Evolutionary conservation across 2,797 vertebrate genomes (phyloP).

Genomic region (Eutrigla gurnardus): DNA sequence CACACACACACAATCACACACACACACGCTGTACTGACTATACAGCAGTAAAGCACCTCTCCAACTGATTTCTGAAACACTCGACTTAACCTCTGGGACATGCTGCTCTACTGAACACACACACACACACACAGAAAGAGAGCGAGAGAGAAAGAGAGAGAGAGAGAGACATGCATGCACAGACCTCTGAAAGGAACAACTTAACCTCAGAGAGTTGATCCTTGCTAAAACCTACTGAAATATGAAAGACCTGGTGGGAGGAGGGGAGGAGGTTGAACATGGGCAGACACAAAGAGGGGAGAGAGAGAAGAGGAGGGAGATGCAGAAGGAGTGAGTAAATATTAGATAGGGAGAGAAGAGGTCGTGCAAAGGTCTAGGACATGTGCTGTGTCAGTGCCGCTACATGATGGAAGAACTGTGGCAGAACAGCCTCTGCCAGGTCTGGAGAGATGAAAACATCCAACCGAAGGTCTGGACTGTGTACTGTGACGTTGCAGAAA

Average conservation of each 20-base stretch:
- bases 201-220: conserved; percentile 79
- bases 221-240: conserved; percentile 78
- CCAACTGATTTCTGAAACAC: conserved; percentile 57
- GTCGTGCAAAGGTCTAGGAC: conserved; percentile 71
- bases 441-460: neutral
- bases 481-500: neutral
- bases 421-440: conserved; percentile 4
- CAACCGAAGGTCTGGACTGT: neutral
- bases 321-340: conserved; percentile 62
- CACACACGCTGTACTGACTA: conserved; percentile 3
- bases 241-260: conserved; percentile 69
- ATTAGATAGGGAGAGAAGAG: conserved; percentile 62
- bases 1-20: conserved; percentile 5
- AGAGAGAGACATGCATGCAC: conserved; percentile 12
- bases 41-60: conserved; percentile 46
- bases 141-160: neutral
- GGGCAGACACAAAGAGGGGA: conserved; percentile 51
- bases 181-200: conserved; percentile 66
- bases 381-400: conserved; percentile 68
- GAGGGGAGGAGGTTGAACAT: conserved; percentile 39
- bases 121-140: conserved; percentile 18
- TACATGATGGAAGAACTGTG: conserved; percentile 32
- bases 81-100: conserved; percentile 51
- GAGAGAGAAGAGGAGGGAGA: conserved; percentile 29
- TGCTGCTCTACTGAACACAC: conserved; percentile 24